phyloP scores from a whole-genome alignment of 2,888 invertebrate genomes.

The Lepidochrysops patricia region DNA sequence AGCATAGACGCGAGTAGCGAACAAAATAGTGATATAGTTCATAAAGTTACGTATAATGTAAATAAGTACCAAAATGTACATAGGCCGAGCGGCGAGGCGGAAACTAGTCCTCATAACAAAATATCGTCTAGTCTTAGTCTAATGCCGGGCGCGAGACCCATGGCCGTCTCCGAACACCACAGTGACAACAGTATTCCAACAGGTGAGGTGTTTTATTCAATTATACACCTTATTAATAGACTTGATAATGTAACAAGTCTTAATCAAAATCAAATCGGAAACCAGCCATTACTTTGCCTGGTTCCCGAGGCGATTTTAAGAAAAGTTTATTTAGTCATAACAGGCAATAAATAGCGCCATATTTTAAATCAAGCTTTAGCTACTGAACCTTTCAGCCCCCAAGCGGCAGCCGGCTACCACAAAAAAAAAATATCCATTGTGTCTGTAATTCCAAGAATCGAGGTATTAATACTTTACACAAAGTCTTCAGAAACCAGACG shows the following conservation, averaged over 20 bases:
- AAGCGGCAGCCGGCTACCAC: no score
- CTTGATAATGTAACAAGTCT: background rate
- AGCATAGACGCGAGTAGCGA: slow-evolving; percentile 66
- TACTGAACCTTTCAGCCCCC: no score
- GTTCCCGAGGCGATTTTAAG: no score
- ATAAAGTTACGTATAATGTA: slow-evolving; percentile 72
- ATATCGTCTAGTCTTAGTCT: slow-evolving; percentile 74
- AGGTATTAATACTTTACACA: no score
- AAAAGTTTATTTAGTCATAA: no score
- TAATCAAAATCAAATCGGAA: no score
- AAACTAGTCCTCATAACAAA: slow-evolving; percentile 73
- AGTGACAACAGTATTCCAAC: slow-evolving; percentile 62
- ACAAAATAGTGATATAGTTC: slow-evolving; percentile 73
- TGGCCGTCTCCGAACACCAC: slow-evolving; percentile 66
- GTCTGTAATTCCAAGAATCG: no score
- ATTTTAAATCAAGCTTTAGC: no score
- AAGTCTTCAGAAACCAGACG: no score
- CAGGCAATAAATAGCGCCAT: no score
- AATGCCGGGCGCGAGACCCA: slow-evolving; percentile 64
- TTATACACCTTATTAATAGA: background rate
- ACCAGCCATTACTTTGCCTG: no score
- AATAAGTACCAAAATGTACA: slow-evolving; percentile 74
- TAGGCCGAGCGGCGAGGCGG: slow-evolving; percentile 62
- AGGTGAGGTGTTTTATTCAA: slow-evolving; percentile 48
- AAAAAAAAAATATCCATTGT: no score